Base-by-base conservation (phyloP, 2,888 invertebrate genomes). In the Drosophila testacea region DNA sequence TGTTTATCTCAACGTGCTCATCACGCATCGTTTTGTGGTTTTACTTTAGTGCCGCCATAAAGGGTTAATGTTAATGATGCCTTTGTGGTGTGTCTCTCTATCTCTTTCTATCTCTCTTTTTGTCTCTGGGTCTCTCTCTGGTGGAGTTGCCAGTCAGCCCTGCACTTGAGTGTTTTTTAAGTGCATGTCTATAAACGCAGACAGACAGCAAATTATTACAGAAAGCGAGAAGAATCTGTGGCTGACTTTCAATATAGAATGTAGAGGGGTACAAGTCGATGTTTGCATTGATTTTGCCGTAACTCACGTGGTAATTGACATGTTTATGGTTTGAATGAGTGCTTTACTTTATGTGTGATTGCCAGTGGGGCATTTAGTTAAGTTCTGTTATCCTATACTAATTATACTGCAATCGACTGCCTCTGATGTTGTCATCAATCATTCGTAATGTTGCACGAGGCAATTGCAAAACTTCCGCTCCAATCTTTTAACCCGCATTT, bases 1-100 rank as follows among this genome's bases (percentile, higher is more conserved):
- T 87, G 83, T 85, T 84, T 84, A 84, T 84, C 84, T 88, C 75
- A 86, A 84, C 88, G 88, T 88, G 88, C 88, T 88, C 84, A 84
- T 85, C 84, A 85, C 73, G 88, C 84, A 77, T 79, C 81, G 86
- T 87, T 88, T 86, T 84, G 84, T 84, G 84, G 86, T 73, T 69
- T 80, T 72, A 72, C 79, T 83, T 83, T 83, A 83, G 79, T 84
- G 87, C 87, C 77, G 79, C 83, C 87, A 75, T 83, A 87, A 83
- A 87, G 87, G 87, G 87, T 87, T 83, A 83, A 83, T 83, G 82
- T 81, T 83, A 84, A 83, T 88, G 86, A 81, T 83, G 83, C 78
- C 80, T 76, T 83, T 74, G 77, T 82, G 74, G 62, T 60, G 10
- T 50, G 13, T 61, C 48, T 27, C 22, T 39, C 36, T 32, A 13